phyloP scores from a whole-genome alignment of 1,140 invertebrate genomes.

The Oryzaephilus surinamensis region DNA sequence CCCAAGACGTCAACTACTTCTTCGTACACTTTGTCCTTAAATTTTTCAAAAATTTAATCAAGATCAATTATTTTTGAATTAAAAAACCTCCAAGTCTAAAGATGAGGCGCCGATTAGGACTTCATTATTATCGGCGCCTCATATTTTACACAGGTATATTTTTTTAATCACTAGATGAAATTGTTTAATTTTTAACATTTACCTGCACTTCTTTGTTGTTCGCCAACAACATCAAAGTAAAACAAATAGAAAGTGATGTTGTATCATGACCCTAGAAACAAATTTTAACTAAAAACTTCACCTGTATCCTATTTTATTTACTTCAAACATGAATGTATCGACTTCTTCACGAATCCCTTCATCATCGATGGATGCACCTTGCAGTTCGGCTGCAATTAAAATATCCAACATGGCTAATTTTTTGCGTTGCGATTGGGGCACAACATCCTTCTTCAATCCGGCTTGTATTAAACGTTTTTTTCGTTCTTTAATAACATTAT shows the following conservation, averaged over 20 bases:
- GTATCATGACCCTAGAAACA: constrained; percentile 46
- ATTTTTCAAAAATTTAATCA: too few species aligned
- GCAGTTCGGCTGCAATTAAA: constrained; percentile 48
- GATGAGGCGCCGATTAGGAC: too few species aligned
- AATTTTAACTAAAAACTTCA: background rate
- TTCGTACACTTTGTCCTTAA: too few species aligned
- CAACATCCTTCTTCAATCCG: background rate
- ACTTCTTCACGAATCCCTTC: constrained; percentile 72
- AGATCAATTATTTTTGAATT: too few species aligned
- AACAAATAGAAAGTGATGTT: constrained; percentile 47
- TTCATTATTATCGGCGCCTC: too few species aligned
- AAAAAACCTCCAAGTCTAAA: too few species aligned
- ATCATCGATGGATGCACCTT: constrained; percentile 45
- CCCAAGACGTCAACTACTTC: too few species aligned
- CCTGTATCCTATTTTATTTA: too few species aligned
- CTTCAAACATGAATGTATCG: constrained; percentile 79
- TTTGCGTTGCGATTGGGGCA: constrained; percentile 34
- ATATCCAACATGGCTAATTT: constrained; percentile 64
- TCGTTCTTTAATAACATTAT: constrained; percentile 8
- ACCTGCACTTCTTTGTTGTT: constrained; percentile 41
- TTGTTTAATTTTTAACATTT: too few species aligned
- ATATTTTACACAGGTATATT: too few species aligned
- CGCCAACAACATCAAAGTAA: constrained; percentile 43
- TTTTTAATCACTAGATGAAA: too few species aligned
- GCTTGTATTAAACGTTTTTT: constrained; percentile 1